Conservation (phyloP, 1,140 invertebrate species). For the Microvelia longipes region DNA sequence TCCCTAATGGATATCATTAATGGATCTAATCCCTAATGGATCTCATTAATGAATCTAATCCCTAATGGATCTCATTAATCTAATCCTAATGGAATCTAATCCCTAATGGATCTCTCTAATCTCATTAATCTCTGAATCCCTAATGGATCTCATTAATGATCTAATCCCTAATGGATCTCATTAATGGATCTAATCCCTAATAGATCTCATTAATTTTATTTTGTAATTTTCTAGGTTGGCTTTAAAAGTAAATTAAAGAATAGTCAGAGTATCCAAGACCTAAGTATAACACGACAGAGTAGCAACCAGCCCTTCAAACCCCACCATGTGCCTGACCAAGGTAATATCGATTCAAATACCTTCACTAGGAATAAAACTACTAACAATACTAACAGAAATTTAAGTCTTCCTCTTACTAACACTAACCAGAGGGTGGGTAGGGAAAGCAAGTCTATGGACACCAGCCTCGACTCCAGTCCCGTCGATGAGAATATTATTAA, state of each 20-base stretch:
- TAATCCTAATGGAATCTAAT: no score
- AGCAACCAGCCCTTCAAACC: constrained; percentile 31
- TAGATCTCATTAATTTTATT: no score
- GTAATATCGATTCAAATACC: constrained; percentile 31
- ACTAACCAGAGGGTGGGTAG: constrained; percentile 6
- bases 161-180: no score
- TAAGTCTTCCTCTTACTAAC: constrained; percentile 12
- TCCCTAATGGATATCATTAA: no score
- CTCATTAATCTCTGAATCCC: no score
- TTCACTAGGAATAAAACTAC: constrained; percentile 29
- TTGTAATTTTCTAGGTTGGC: constrained; percentile 41
- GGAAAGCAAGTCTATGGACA: constrained; percentile 14
- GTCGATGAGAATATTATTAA: constrained; percentile 29
- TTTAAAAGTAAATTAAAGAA: constrained; percentile 56
- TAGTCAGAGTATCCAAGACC: constrained; percentile 65
- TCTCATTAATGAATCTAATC: no score
- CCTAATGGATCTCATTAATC: no score
- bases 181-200: no score
- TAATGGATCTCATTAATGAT: no score
- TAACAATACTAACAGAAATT: constrained; percentile 12
- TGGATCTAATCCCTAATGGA: no score
- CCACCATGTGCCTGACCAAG: constrained; percentile 26
- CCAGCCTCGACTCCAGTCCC: constrained; percentile 34
- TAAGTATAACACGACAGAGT: constrained; percentile 36
- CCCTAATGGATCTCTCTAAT: no score